Conservation (phyloP, 1,140 invertebrate genomes). For the Ceratoteleas bidentatus region DNA sequence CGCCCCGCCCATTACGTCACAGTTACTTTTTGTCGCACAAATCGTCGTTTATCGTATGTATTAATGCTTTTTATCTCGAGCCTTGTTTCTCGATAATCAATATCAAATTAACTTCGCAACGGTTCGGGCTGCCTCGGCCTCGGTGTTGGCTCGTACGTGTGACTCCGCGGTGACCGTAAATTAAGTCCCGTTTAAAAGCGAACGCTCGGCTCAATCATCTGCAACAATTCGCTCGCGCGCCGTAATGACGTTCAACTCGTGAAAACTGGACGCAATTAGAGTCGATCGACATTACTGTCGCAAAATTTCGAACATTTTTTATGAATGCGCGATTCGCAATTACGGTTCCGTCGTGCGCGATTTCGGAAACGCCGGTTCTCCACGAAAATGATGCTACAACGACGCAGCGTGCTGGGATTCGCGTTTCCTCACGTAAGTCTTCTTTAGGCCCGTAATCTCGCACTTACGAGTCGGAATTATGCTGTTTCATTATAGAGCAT, state of each 20-base stretch:
- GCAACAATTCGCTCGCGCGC: no score
- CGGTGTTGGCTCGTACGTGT: background rate
- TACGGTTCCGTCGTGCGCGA: no score
- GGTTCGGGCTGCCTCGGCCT: background rate
- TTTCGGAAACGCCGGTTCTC: background rate
- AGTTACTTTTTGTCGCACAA: background rate
- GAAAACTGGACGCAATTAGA: no score
- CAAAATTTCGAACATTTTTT: no score
- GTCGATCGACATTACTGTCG: no score
- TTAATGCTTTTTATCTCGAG: conserved; percentile 3
- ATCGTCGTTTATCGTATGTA: conserved; percentile 9
- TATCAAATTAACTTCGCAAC: conserved; percentile 20
- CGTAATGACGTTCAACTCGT: no score
- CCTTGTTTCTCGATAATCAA: conserved; percentile 5
- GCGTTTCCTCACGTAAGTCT: conserved; percentile 5
- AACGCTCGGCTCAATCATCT: no score
- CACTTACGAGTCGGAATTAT: no score
- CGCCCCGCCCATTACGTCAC: background rate
- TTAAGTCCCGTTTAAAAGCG: conserved; percentile 1
- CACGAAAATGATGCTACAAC: conserved; percentile 1
- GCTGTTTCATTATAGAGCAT: no score
- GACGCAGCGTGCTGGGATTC: background rate
- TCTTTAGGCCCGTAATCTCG: background rate
- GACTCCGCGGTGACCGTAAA: conserved; percentile 1
- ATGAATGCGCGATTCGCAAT: no score